phyloP scores from a whole-genome alignment of 2,888 invertebrate species.

The Eubasilissa splendida region DNA sequence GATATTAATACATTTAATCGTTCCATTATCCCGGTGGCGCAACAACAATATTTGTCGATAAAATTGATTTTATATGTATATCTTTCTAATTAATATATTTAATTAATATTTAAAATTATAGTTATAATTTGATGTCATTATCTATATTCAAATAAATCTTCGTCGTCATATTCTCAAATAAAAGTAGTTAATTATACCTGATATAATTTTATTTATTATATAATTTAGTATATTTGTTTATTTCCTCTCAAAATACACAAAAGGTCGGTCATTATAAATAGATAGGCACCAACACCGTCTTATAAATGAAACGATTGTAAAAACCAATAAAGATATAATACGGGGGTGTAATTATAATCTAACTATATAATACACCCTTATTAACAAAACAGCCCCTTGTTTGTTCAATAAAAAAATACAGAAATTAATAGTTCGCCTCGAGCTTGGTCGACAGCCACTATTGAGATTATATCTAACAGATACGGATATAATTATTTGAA shows the following conservation, averaged over 20 bases:
- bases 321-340: slow-evolving; percentile 17
- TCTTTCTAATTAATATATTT: too few species aligned
- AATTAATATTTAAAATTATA: too few species aligned
- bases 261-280: neutral
- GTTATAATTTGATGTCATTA: too few species aligned
- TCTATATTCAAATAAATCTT: too few species aligned
- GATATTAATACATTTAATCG: too few species aligned
- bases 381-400: slow-evolving; percentile 17
- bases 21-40: too few species aligned
- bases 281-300: neutral
- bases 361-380: slow-evolving; percentile 16
- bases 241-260: neutral
- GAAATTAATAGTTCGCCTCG: slow-evolving; percentile 16
- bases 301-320: slow-evolving; percentile 8
- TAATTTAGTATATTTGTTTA: neutral
- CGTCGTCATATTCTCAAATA: too few species aligned
- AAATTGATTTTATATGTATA: too few species aligned
- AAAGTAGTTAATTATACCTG: too few species aligned
- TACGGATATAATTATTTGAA: slow-evolving; percentile 7
- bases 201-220: too few species aligned
- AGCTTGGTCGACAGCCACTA: neutral
- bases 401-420: slow-evolving; percentile 7
- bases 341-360: slow-evolving; percentile 7
- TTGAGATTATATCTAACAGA: slow-evolving; percentile 10
- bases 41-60: too few species aligned